These are phyloP conservation scores for Drosophila watanabei DNA, from an alignment of 1,140 invertebrate species.

Conservation along the genomic window DNA sequence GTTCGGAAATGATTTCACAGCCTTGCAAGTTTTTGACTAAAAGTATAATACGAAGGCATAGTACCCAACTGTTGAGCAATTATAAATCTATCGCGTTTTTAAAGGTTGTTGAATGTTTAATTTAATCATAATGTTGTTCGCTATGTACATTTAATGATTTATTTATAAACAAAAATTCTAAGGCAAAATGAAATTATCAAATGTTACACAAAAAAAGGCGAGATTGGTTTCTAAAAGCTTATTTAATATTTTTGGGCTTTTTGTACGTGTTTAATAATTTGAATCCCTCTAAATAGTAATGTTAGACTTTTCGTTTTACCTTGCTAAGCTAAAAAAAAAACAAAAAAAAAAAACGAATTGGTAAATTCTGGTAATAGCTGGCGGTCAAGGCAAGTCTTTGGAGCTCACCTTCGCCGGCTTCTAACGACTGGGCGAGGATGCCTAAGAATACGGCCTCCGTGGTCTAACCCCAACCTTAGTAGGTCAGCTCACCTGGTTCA, in stretches of 20 bases:
- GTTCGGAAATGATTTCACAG: too few species aligned
- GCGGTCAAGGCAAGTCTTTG: not conserved
- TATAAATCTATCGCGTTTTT: too few species aligned
- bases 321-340: not conserved
- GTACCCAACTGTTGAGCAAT: too few species aligned
- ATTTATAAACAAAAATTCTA: too few species aligned
- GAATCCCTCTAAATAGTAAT: not conserved
- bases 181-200: not conserved
- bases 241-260: not conserved
- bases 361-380: not conserved
- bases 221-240: not conserved
- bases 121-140: too few species aligned
- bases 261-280: conserved; percentile 6
- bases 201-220: not conserved
- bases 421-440: conserved; percentile 23
- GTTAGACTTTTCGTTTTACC: not conserved
- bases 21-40: too few species aligned
- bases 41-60: too few species aligned
- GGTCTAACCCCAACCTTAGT: conserved; percentile 47
- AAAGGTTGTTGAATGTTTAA: too few species aligned
- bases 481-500: conserved; percentile 53
- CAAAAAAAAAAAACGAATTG: not conserved
- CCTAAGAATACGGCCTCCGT: not conserved
- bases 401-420: not conserved
- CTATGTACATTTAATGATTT: too few species aligned